Evolutionary conservation across 2,113 vertebrate genomes (phyloP), one percentile per base, ranked within the genome.

Genomic region (Calonectris borealis): DNA sequence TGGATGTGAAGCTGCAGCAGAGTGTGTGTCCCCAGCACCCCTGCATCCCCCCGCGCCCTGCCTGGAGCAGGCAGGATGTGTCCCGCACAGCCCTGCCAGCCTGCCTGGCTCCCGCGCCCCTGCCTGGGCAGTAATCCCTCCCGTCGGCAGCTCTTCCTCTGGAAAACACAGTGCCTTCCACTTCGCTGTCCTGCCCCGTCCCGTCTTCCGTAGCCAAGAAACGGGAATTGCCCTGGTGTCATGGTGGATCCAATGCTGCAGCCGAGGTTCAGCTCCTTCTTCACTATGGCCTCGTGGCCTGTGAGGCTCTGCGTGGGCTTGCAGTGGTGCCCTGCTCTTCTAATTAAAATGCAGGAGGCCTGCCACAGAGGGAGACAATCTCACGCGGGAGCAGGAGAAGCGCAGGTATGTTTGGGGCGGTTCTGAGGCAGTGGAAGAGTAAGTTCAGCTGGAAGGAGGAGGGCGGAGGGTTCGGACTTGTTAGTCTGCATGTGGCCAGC

Each of bases 401-500:
- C 4, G 0, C 80, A 48, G 42, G 32, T 8, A 19, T 7, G 57
- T 46, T 71, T 29, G 51, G 60, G 82, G 69, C 0, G 2, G 7
- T n/a, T 65, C 78, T 17, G 84, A 32, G 71, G 54, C 48, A 19
- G 17, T 12, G n/a, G 49, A 73, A 49, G 77, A 21, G 14, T 25
- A 40, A 34, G 46, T 60, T 75, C 1, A 13, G 89, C 82, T 73
- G 64, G 55, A 68, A 66, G 71, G 51, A 92, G 70, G 70, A 87
- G 78, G 55, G 76, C 1, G 0, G 51, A 90, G 58, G 54, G 31
- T 75, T 91, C 0, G 1, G 55, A 25, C 38, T 65, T 34, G 32
- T 69, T 85, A 8, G 2, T 70, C 86, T 88, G 86, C 78, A 73
- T 88, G 89, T 77, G 93, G 86, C 54, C 66, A 52, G 83, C 90